A percentile compares a stretch with the other conserved stretches of the same genome.
Conservation (phyloP, 2,888 invertebrate species). For the Phasia obesa region DNA sequence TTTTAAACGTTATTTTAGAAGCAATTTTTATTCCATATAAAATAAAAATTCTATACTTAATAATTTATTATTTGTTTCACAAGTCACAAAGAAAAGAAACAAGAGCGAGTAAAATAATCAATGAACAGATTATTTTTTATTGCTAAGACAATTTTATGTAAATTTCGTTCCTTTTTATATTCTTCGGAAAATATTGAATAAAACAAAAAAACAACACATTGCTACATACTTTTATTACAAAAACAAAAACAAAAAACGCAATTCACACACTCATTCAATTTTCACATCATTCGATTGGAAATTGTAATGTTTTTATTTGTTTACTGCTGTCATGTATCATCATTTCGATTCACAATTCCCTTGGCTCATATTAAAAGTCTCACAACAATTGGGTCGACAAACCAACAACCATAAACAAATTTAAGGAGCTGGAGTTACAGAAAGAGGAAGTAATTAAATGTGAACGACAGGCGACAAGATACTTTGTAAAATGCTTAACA, state of each 20-base stretch:
- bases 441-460: slow-evolving; percentile 10
- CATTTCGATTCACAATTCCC: slow-evolving; percentile 75
- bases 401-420: slow-evolving; percentile 36
- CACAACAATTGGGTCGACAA: slow-evolving; percentile 62
- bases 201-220: slow-evolving; percentile 8
- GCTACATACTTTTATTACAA: not conserved
- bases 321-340: slow-evolving; percentile 69
- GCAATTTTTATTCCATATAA: slow-evolving; percentile 17
- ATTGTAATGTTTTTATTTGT: slow-evolving; percentile 75
- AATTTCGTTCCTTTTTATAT: slow-evolving; percentile 33
- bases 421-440: not conserved
- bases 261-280: slow-evolving; percentile 76
- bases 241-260: slow-evolving; percentile 30
- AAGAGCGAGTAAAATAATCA: slow-evolving; percentile 56
- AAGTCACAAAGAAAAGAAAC: slow-evolving; percentile 43
- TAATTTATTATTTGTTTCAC: slow-evolving; percentile 51
- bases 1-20: not conserved
- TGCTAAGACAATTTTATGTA: slow-evolving; percentile 74
- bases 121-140: slow-evolving; percentile 80
- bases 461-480: slow-evolving; percentile 15
- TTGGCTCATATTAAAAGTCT: slow-evolving; percentile 74
- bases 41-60: slow-evolving; percentile 12
- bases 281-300: slow-evolving; percentile 81
- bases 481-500: not conserved
- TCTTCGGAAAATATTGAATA: not conserved